phyloP scores from a whole-genome alignment of 2,888 invertebrate genomes.

The Drosophila subsilvestris region DNA sequence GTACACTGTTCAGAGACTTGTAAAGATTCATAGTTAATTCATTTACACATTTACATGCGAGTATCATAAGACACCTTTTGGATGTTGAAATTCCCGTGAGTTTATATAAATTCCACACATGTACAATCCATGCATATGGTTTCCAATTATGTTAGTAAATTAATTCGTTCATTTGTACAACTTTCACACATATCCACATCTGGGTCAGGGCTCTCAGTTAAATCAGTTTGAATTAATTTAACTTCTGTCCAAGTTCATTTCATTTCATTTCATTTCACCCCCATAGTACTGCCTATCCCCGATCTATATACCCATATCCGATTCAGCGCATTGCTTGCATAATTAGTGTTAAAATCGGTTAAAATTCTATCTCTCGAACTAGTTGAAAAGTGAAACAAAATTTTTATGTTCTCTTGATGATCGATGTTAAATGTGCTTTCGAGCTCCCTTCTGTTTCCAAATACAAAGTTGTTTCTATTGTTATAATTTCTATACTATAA shows the following conservation, averaged over 20 bases:
- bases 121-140: too few relatives aligned
- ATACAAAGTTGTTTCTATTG: slow-evolving; percentile 50
- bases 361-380: slow-evolving; percentile 34
- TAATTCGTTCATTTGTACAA: neutral
- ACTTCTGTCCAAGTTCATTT: neutral
- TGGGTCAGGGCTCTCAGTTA: neutral
- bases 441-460: slow-evolving; percentile 64
- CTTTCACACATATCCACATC: neutral
- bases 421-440: slow-evolving; percentile 76
- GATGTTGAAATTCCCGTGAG: neutral
- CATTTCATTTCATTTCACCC: slow-evolving; percentile 4
- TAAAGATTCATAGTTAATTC: neutral
- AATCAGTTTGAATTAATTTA: neutral
- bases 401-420: slow-evolving; percentile 64
- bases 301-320: neutral
- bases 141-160: neutral
- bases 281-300: neutral
- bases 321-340: slow-evolving; percentile 37
- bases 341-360: slow-evolving; percentile 43
- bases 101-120: too few relatives aligned
- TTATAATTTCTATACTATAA: slow-evolving; percentile 46
- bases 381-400: slow-evolving; percentile 37
- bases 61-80: neutral
- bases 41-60: neutral
- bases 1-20: neutral